Percentiles rank a stretch among this genome's conserved stretches.
Evolutionary conservation across 2,113 vertebrate genomes (phyloP).

Genomic region (Muntiacus reevesi): DNA sequence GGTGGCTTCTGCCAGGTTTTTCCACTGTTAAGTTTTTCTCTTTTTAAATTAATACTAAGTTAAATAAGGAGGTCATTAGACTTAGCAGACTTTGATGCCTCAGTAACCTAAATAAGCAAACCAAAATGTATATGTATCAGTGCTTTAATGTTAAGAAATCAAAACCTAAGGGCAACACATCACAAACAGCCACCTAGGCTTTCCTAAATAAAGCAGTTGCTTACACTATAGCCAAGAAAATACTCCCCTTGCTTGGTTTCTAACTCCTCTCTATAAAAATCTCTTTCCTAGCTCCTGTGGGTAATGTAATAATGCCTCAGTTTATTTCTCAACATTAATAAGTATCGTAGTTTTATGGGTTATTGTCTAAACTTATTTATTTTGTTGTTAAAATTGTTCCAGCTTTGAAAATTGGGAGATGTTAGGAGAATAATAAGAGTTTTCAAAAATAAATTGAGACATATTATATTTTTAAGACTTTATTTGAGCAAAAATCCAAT

Average conservation of each 20-base stretch:
- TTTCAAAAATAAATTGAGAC: not conserved
- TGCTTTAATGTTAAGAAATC: not conserved
- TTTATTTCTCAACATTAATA: not conserved
- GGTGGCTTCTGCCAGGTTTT: not conserved
- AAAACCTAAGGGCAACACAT: not conserved
- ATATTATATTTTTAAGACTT: not conserved
- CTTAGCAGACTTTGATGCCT: not conserved
- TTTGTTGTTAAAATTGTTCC: slow-evolving; percentile 12
- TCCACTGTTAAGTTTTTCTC: not conserved
- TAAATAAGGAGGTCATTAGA: not conserved
- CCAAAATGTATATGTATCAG: not conserved
- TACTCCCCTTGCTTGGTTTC: not conserved
- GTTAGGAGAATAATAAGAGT: not conserved
- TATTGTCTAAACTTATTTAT: not conserved
- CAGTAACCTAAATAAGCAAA: not conserved
- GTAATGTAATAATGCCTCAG: not conserved
- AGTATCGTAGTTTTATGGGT: not conserved
- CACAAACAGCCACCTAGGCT: not conserved
- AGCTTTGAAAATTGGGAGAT: not conserved
- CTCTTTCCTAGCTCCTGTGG: not conserved
- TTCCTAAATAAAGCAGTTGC: not conserved
- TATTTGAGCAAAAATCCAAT: not conserved
- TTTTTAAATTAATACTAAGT: not conserved
- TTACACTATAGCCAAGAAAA: not conserved
- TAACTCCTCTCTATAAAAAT: not conserved